Conservation (phyloP, 2,888 invertebrate species). For the Drosophila paramelanica region DNA sequence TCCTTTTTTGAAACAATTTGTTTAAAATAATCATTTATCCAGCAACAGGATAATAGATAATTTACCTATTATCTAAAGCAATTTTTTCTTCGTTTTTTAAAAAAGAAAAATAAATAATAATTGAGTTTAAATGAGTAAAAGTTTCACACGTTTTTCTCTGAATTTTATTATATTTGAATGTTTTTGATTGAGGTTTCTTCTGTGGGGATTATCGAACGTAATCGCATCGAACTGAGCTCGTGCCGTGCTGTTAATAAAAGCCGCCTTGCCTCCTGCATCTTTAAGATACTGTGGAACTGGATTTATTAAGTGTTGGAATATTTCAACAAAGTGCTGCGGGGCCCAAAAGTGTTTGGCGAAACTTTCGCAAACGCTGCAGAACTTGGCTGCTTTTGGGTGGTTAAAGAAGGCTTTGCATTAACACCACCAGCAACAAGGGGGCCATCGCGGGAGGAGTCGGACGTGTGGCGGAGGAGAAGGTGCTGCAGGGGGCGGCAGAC, state of each 20-base stretch:
- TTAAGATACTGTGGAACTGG: constrained; percentile 1
- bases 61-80: too few species aligned
- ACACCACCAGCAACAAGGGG: constrained; percentile 53
- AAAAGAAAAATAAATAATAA: too few species aligned
- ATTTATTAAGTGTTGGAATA: constrained; percentile 8
- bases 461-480: not conserved
- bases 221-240: too few species aligned
- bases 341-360: constrained; percentile 1
- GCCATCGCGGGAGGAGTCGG: not conserved
- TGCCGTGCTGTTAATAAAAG: too few species aligned
- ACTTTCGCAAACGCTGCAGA: constrained; percentile 6
- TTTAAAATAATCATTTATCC: too few species aligned
- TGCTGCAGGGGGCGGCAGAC: not conserved
- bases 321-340: constrained; percentile 4
- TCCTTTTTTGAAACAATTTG: too few species aligned
- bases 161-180: too few species aligned
- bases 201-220: not conserved
- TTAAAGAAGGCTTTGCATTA: constrained; percentile 69
- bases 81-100: too few species aligned
- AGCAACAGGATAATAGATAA: too few species aligned
- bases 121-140: too few species aligned
- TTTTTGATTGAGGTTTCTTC: too few species aligned
- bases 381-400: constrained; percentile 25
- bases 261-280: not conserved
- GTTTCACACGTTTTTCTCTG: too few species aligned